These are phyloP conservation scores for Brenthis hecate DNA, from an alignment of 2,888 invertebrate species.

Conservation along the genomic window DNA sequence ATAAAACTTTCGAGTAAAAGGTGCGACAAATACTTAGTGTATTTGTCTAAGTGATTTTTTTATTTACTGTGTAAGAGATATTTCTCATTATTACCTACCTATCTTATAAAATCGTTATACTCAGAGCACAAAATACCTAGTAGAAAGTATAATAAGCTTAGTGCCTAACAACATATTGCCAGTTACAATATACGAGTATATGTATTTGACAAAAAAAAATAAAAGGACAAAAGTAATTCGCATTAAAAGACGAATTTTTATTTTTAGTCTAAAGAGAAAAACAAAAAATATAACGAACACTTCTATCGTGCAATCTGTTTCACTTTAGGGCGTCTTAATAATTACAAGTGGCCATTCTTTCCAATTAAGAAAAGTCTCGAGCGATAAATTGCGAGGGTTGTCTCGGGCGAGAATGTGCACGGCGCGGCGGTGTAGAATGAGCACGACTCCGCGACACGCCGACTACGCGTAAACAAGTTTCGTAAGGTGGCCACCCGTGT, in stretches of 20 bases:
- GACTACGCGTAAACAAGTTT: constrained; percentile 70
- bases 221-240: constrained; percentile 22
- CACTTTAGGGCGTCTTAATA: constrained; percentile 82
- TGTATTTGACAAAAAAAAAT: neutral
- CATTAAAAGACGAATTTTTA: constrained; percentile 38
- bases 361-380: constrained; percentile 81
- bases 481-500: constrained; percentile 62
- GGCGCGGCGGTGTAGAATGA: constrained; percentile 16
- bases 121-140: too few species aligned
- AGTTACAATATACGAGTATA: too few species aligned
- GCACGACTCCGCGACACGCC: constrained; percentile 49
- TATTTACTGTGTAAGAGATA: too few species aligned
- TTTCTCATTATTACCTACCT: neutral
- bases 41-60: too few species aligned
- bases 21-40: too few species aligned
- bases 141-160: too few species aligned
- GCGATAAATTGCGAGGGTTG: constrained; percentile 80
- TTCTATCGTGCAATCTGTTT: constrained; percentile 79
- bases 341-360: constrained; percentile 83
- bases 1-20: too few species aligned
- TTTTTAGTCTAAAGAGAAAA: constrained; percentile 54
- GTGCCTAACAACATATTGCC: too few species aligned
- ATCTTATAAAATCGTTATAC: neutral
- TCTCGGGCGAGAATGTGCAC: constrained; percentile 50
- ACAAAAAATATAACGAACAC: constrained; percentile 56